Conservation (phyloP, 2,888 invertebrate genomes). For the Pristionchus fissidentatus region DNA sequence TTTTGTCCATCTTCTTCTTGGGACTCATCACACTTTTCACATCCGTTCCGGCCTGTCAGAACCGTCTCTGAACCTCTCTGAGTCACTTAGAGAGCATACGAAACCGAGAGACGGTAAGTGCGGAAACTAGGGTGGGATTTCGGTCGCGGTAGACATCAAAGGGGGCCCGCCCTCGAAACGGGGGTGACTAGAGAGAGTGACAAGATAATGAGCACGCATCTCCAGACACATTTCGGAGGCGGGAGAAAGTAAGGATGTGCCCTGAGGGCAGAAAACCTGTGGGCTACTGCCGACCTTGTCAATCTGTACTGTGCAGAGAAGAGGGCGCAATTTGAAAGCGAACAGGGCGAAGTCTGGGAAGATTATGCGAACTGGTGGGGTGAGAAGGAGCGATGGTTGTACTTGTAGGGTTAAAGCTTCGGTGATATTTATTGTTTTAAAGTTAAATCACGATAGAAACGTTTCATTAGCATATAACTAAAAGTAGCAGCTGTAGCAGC, state of each 20-base stretch:
- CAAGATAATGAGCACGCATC: not conserved
- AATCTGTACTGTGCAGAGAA: not conserved
- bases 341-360: not conserved
- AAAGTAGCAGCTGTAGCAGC: too few relatives aligned
- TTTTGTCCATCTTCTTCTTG: too few relatives aligned
- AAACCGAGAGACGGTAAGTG: not conserved
- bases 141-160: not conserved
- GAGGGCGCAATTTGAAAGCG: not conserved
- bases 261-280: not conserved
- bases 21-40: too few relatives aligned
- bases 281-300: constrained; percentile 29
- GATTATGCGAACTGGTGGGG: not conserved
- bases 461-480: too few relatives aligned
- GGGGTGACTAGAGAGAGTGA: too few relatives aligned
- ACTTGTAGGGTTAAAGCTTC: too few relatives aligned
- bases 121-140: not conserved
- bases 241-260: not conserved
- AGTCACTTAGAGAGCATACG: not conserved
- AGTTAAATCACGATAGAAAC: too few relatives aligned
- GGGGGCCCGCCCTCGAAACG: too few relatives aligned
- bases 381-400: too few relatives aligned
- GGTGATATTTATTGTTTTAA: too few relatives aligned
- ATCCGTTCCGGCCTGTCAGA: too few relatives aligned
- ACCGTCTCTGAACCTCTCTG: not conserved
- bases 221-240: not conserved